Conservation (phyloP, 2,888 invertebrate genomes). For the Aspidiotus rigidus region DNA sequence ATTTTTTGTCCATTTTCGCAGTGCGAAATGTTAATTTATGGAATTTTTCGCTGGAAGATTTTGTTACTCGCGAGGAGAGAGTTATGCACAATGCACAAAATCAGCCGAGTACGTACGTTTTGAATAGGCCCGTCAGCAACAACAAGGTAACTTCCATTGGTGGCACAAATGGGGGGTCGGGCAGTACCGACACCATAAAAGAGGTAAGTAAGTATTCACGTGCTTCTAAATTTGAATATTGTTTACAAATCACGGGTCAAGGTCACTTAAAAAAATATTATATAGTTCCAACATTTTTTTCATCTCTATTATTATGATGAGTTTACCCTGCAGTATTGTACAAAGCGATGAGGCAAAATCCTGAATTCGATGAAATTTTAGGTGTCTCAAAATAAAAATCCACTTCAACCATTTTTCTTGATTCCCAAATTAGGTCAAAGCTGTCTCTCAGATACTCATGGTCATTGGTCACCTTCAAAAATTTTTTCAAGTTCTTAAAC, state of each 20-base stretch:
- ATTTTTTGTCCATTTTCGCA: background rate
- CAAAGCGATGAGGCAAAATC: too few relatives aligned
- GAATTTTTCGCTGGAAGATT: constrained; percentile 25
- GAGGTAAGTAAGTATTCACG: background rate
- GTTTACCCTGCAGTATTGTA: too few relatives aligned
- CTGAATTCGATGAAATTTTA: too few relatives aligned
- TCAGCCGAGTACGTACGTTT: constrained; percentile 6
- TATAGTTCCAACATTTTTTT: background rate
- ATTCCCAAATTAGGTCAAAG: too few relatives aligned
- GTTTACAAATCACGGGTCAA: background rate
- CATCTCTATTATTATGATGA: background rate
- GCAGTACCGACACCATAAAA: constrained; percentile 3
- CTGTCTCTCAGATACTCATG: too few relatives aligned
- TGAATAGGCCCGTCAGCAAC: constrained; percentile 10
- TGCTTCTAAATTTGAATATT: background rate
- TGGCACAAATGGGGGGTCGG: background rate
- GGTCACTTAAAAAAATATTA: background rate
- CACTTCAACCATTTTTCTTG: background rate
- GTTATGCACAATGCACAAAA: constrained; percentile 7
- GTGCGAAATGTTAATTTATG: constrained; percentile 18
- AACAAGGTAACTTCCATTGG: constrained; percentile 10
- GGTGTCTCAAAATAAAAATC: too few relatives aligned
- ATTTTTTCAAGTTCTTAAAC: too few relatives aligned
- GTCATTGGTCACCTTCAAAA: too few relatives aligned
- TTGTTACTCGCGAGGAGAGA: constrained; percentile 19